Evolutionary conservation across 92 coral and sea anemone species (phyloP).

Genomic region (Parazoanthus swiftii): DNA sequence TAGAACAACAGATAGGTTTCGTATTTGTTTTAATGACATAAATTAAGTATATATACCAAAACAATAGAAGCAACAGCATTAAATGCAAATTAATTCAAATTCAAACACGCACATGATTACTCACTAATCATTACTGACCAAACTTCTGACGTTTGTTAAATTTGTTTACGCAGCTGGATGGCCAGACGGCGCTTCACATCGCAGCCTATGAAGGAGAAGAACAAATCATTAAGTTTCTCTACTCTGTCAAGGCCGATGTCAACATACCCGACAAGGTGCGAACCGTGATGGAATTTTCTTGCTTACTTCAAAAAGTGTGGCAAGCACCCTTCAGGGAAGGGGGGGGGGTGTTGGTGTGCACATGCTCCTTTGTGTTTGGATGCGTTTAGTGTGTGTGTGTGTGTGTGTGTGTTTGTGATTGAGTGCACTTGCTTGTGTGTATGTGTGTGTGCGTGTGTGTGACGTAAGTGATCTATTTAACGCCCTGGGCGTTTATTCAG

Average conservation of each 20-base stretch:
- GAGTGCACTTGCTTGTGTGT: neutral
- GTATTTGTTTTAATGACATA: neutral
- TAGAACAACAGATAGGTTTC: neutral
- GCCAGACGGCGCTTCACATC: conserved; percentile 92
- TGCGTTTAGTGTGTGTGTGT: neutral
- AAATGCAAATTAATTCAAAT: too few species aligned
- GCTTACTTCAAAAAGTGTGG: neutral
- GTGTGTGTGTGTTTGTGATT: neutral
- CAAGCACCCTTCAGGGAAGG: too few species aligned
- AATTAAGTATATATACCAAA: neutral
- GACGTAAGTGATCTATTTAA: too few species aligned
- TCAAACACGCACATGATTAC: too few species aligned
- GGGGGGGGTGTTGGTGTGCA: neutral
- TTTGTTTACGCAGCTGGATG: conserved; percentile 69
- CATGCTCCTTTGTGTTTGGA: neutral
- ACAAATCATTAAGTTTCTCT: conserved; percentile 75
- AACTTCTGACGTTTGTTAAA: neutral
- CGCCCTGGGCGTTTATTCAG: too few species aligned
- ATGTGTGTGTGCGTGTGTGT: neutral
- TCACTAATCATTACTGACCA: neutral
- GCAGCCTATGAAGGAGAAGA: conserved; percentile 98
- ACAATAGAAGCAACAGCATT: too few species aligned
- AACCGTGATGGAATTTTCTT: neutral
- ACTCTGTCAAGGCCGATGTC: conserved; percentile 77
- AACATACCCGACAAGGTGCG: conserved; percentile 77